Evolutionary conservation across 2,113 vertebrate genomes (phyloP).

Genomic region (Trogon surrucura): DNA sequence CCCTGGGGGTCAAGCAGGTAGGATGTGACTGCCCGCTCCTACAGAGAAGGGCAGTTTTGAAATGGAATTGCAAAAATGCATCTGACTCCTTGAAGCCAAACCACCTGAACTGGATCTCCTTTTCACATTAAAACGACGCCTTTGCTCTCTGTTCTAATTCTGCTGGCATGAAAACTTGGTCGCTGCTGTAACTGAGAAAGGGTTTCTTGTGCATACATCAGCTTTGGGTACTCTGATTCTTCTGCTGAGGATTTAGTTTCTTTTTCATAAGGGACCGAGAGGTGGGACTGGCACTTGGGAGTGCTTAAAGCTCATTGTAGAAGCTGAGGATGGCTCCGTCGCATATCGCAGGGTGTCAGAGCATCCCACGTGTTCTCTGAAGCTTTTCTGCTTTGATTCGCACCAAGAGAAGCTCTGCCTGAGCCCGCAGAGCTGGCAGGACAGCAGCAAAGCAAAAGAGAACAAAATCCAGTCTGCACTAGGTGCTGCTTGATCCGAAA

Average conservation of each 20-base stretch:
- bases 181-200: constrained; percentile 1
- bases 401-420: neutral
- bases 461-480: neutral
- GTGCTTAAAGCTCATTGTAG: neutral
- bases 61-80: constrained; percentile 26
- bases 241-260: neutral
- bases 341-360: rapidly evolving
- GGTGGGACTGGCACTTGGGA: neutral
- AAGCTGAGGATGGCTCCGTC: neutral
- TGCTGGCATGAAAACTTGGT: neutral
- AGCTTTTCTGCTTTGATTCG: neutral
- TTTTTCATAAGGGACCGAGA: neutral
- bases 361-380: neutral
- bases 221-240: neutral
- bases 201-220: neutral
- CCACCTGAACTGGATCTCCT: neutral
- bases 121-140: neutral
- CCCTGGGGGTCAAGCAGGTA: neutral
- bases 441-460: neutral
- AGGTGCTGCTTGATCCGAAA: neutral
- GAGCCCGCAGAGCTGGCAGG: rapidly evolving
- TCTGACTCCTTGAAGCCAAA: neutral
- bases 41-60: neutral
- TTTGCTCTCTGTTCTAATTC: neutral
- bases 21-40: neutral